phyloP scores from a whole-genome alignment of 64 coral and sea anemone species.

The Porites australiensis region DNA sequence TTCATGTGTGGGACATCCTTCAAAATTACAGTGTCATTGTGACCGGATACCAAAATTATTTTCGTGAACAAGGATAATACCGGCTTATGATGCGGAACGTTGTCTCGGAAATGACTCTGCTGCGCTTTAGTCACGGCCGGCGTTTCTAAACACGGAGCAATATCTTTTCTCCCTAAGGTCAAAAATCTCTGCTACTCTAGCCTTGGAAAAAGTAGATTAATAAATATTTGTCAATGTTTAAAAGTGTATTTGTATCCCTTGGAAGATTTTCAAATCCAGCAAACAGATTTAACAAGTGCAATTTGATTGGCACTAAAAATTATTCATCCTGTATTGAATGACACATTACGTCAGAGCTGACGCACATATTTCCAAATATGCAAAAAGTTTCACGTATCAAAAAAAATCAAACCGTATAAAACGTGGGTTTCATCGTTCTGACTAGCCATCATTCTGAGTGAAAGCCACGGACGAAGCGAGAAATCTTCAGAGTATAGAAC shows the following conservation, averaged over 20 bases:
- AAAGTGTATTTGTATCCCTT: neutral
- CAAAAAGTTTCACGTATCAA: neutral
- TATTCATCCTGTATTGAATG: too few relatives aligned
- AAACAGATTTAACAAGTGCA: neutral
- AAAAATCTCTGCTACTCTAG: too few relatives aligned
- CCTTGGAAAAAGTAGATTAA: too few relatives aligned
- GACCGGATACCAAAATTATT: neutral
- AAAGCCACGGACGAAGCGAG: neutral
- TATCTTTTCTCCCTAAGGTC: too few relatives aligned
- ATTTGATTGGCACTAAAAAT: neutral
- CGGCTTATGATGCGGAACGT: too few relatives aligned
- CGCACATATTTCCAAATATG: conserved; percentile 1
- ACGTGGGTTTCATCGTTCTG: neutral
- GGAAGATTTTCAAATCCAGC: neutral
- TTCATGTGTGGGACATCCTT: neutral
- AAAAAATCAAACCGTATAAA: neutral
- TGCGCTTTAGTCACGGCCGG: too few relatives aligned
- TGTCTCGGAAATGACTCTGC: too few relatives aligned
- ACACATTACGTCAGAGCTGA: too few relatives aligned
- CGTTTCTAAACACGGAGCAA: too few relatives aligned
- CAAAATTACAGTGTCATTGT: neutral
- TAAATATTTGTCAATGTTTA: too few relatives aligned
- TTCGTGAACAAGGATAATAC: too few relatives aligned
- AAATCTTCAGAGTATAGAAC: neutral
- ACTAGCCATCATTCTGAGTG: neutral